A percentile compares a stretch with the other conserved stretches of the same genome.
These are phyloP conservation scores for Andrena fulva DNA, from an alignment of 2,888 invertebrate genomes.

Conservation along the genomic window DNA sequence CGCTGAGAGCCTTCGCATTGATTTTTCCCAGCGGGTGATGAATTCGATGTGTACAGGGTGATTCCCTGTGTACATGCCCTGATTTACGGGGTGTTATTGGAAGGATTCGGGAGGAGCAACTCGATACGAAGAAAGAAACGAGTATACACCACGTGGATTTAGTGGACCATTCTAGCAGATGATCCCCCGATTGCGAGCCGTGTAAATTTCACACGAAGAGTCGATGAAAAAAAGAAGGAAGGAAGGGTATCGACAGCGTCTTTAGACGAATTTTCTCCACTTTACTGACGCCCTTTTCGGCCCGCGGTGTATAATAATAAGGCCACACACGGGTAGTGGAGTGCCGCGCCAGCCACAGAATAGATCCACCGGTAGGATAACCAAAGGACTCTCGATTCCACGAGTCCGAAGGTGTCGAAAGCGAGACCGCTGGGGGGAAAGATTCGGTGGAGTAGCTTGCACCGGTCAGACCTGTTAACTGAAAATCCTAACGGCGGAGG, in stretches of 20 bases:
- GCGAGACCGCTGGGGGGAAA: constrained; percentile 39
- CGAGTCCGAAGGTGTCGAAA: constrained; percentile 37
- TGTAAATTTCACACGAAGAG: neutral
- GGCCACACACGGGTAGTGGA: constrained; percentile 59
- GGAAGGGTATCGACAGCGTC: constrained; percentile 55
- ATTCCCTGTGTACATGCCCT: neutral
- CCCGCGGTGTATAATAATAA: constrained; percentile 53
- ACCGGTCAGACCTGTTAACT: constrained; percentile 23
- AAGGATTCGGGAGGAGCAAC: too few species aligned
- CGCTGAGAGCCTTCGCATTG: constrained; percentile 4
- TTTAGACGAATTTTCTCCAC: constrained; percentile 40
- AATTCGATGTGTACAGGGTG: neutral
- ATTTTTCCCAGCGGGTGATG: constrained; percentile 8
- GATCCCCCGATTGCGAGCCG: neutral
- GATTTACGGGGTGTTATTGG: neutral
- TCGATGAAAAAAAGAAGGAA: neutral
- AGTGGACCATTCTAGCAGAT: neutral
- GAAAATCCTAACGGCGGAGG: neutral
- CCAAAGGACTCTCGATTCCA: constrained; percentile 37
- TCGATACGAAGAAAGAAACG: too few species aligned
- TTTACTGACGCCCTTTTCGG: constrained; percentile 41
- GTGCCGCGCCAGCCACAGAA: constrained; percentile 39
- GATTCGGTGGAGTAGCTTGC: constrained; percentile 34
- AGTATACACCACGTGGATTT: too few species aligned
- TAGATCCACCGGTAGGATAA: constrained; percentile 54